Conservation (phyloP, 2,888 invertebrate genomes). For the Metallyticus violacea region DNA sequence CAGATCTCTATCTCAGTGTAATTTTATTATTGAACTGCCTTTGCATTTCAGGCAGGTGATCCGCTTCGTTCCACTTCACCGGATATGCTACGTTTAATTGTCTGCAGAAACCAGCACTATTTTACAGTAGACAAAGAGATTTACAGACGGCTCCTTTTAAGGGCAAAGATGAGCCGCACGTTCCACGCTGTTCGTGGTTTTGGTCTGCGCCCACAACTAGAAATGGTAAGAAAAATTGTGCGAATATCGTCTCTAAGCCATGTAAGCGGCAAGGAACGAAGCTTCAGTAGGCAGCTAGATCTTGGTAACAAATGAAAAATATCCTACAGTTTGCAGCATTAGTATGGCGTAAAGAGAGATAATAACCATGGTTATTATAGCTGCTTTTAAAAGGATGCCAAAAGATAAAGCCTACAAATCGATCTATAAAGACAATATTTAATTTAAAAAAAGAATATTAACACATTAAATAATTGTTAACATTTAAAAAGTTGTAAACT, state of each 20-base stretch:
- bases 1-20: not conserved
- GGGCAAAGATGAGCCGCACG: not conserved
- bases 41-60: not conserved
- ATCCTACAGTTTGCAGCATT: too few species aligned
- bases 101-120: not conserved
- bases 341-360: too few species aligned
- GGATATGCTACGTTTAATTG: not conserved
- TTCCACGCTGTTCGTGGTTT: not conserved
- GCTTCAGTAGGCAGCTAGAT: too few species aligned
- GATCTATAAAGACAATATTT: too few species aligned
- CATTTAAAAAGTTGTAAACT: too few species aligned
- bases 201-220: not conserved
- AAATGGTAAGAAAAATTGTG: not conserved
- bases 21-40: not conserved
- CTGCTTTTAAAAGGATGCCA: too few species aligned
- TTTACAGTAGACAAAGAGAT: not conserved
- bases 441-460: too few species aligned
- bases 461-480: too few species aligned
- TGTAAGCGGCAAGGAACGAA: too few species aligned
- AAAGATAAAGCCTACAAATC: too few species aligned
- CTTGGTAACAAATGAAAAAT: too few species aligned
- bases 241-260: not conserved
- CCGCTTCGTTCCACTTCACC: not conserved
- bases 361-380: too few species aligned
- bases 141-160: not conserved